Evolutionary conservation across 2,113 vertebrate genomes (phyloP).

Genomic region (Pavo muticus): DNA sequence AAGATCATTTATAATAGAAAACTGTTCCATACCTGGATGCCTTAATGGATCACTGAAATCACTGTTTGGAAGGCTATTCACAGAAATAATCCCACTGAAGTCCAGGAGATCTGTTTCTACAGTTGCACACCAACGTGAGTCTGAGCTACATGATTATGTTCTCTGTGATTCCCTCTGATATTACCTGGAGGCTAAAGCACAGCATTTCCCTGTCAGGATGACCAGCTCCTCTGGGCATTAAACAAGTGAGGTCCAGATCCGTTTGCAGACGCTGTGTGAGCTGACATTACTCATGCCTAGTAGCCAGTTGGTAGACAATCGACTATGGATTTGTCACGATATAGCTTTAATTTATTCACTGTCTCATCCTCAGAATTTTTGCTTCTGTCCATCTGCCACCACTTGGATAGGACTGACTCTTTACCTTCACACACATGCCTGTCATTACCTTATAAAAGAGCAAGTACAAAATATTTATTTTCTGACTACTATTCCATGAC

Average conservation of each 20-base stretch:
- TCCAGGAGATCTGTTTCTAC: neutral
- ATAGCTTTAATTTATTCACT: constrained; percentile 24
- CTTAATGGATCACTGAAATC: constrained; percentile 4
- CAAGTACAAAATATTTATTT: neutral
- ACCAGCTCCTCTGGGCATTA: neutral
- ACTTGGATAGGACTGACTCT: neutral
- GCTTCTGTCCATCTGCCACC: constrained; percentile 9
- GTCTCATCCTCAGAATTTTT: constrained; percentile 10
- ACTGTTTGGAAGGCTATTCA: neutral
- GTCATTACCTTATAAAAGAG: constrained; percentile 3
- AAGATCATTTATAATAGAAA: neutral
- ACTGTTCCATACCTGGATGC: neutral
- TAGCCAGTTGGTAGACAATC: neutral
- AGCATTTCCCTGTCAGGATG: neutral
- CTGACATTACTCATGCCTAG: neutral
- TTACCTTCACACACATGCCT: neutral
- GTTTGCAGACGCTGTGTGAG: neutral
- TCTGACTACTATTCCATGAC: neutral
- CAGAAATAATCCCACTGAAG: neutral
- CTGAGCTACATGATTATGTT: neutral
- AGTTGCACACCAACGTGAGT: neutral
- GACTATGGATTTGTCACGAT: constrained; percentile 9
- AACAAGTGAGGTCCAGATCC: neutral
- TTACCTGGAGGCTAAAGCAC: neutral
- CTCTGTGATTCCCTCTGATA: neutral